Conservation (phyloP, 2,888 invertebrate genomes). For the Limnephilus rhombicus region DNA sequence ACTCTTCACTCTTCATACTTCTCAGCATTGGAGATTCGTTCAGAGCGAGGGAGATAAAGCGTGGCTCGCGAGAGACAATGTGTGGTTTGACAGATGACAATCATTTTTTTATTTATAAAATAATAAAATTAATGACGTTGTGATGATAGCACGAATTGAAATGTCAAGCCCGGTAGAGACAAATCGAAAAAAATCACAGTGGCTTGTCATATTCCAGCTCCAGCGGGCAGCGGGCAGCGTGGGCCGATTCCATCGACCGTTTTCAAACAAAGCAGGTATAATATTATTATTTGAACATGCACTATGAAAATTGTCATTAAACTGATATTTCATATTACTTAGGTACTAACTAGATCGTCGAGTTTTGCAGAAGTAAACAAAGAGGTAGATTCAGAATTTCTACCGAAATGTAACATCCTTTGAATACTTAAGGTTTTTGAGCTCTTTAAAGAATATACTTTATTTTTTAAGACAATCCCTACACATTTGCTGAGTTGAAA, state of each 20-base stretch:
- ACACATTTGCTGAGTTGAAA: no score
- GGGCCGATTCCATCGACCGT: conserved; percentile 13
- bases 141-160: conserved; percentile 64
- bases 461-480: no score
- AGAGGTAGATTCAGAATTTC: not conserved
- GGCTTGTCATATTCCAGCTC: conserved; percentile 6
- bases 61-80: conserved; percentile 52
- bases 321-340: not conserved
- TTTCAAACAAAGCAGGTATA: not conserved
- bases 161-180: conserved; percentile 57
- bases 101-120: conserved; percentile 58
- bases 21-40: conserved; percentile 1
- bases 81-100: conserved; percentile 65
- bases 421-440: no score
- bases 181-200: conserved; percentile 23
- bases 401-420: no score
- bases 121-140: conserved; percentile 64
- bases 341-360: not conserved
- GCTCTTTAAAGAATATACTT: no score
- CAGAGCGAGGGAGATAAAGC: conserved; percentile 55
- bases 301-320: not conserved
- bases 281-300: not conserved
- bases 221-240: not conserved
- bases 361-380: not conserved
- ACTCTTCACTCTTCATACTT: not conserved